phyloP scores from a whole-genome alignment of 2,888 invertebrate genomes.

The Villa cingulata region DNA sequence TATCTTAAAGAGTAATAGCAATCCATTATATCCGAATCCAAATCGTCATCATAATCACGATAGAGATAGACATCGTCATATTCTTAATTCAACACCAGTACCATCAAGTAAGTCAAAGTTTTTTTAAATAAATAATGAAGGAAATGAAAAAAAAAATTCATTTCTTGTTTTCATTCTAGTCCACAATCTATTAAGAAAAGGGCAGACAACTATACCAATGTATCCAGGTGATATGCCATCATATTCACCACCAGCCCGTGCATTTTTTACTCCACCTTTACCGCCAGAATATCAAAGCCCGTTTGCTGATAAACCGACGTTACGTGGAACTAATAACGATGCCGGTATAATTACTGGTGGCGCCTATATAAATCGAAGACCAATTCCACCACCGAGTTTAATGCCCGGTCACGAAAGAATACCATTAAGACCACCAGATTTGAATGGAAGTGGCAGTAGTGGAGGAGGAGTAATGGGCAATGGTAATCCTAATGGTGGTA shows the following conservation, averaged over 20 bases:
- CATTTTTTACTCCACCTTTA: conserved; percentile 68
- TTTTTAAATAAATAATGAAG: background rate
- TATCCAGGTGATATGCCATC: conserved; percentile 60
- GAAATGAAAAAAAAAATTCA: background rate
- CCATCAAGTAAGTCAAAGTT: conserved; percentile 27
- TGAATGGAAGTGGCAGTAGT: conserved; percentile 12
- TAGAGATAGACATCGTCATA: conserved; percentile 28
- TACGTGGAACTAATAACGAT: conserved; percentile 56
- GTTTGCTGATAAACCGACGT: conserved; percentile 77
- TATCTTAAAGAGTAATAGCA: conserved; percentile 62
- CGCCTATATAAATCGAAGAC: conserved; percentile 54
- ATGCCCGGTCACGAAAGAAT: conserved; percentile 72
- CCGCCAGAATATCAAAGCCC: conserved; percentile 75
- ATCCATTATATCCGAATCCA: conserved; percentile 61
- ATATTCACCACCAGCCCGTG: conserved; percentile 67
- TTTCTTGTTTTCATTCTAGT: conserved; percentile 20
- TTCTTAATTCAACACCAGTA: conserved; percentile 31
- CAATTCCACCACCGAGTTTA: conserved; percentile 70
- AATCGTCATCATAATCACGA: conserved; percentile 40
- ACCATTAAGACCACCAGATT: conserved; percentile 55
- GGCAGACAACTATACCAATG: conserved; percentile 45
- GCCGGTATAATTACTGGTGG: conserved; percentile 22
- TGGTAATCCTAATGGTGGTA: background rate
- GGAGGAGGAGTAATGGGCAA: too few relatives aligned
- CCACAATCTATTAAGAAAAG: conserved; percentile 46